Evolutionary conservation across 2,888 invertebrate species (phyloP).

Genomic region (Timandra comae): DNA sequence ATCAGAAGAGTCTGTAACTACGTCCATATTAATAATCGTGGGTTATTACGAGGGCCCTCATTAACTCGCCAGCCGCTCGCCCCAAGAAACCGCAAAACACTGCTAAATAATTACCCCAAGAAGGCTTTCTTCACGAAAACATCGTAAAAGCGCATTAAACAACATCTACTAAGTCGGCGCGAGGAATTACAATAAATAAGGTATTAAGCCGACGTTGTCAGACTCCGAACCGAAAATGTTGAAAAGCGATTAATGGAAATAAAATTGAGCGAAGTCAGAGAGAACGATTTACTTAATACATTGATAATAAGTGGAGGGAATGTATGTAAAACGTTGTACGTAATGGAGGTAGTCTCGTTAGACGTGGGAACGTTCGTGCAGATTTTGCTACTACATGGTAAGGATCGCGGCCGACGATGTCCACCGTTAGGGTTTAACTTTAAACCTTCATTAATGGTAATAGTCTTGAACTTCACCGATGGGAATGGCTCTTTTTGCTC

Average conservation of each 20-base stretch:
- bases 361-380: constrained; percentile 63
- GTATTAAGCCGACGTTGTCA: constrained; percentile 60
- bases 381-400: constrained; percentile 52
- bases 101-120: constrained; percentile 68
- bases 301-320: constrained; percentile 68
- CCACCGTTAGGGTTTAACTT: constrained; percentile 65
- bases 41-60: constrained; percentile 66
- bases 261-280: constrained; percentile 60
- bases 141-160: constrained; percentile 61
- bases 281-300: constrained; percentile 70
- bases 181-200: constrained; percentile 67
- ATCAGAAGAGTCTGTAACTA: constrained; percentile 55
- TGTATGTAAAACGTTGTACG: constrained; percentile 66
- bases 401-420: constrained; percentile 58
- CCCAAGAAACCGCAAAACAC: constrained; percentile 69
- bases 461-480: constrained; percentile 53
- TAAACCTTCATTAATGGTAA: constrained; percentile 67
- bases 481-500: constrained; percentile 63
- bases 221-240: constrained; percentile 55
- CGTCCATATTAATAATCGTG: constrained; percentile 67
- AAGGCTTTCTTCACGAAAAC: constrained; percentile 69
- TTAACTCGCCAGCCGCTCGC: constrained; percentile 58
- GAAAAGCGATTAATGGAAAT: constrained; percentile 68
- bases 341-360: constrained; percentile 72
- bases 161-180: constrained; percentile 59